phyloP scores from a whole-genome alignment of 1,140 invertebrate species.

The Riptortus pedestris region DNA sequence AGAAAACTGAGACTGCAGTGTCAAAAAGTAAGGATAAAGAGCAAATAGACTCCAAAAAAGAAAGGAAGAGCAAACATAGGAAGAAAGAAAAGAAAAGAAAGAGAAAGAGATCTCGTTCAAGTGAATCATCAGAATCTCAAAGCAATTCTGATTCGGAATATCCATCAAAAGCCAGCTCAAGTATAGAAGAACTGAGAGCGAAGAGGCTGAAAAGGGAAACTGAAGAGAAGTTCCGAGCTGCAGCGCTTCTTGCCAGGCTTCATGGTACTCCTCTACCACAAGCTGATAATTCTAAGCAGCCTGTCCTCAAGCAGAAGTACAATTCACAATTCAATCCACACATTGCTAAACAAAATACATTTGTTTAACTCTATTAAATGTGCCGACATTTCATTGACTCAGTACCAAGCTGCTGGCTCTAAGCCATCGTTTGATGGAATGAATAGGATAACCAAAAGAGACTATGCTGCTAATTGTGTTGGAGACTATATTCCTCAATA shows the following conservation, averaged over 20 bases:
- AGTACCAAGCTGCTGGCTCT: too few relatives aligned
- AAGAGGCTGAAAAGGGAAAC: constrained; percentile 69
- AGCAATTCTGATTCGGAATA: constrained; percentile 29
- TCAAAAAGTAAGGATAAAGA: constrained; percentile 38
- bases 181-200: constrained; percentile 63
- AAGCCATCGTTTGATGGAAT: too few relatives aligned
- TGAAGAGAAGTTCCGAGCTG: constrained; percentile 58
- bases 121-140: not conserved
- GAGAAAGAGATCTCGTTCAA: constrained; percentile 32
- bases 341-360: constrained; percentile 63
- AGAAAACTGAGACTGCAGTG: constrained; percentile 35
- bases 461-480: too few relatives aligned
- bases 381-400: too few relatives aligned
- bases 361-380: not conserved
- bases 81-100: constrained; percentile 35
- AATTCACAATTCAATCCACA: constrained; percentile 90
- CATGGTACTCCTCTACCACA: constrained; percentile 40
- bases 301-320: constrained; percentile 58
- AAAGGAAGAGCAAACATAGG: constrained; percentile 34
- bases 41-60: constrained; percentile 38
- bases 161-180: constrained; percentile 36
- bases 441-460: too few relatives aligned
- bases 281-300: constrained; percentile 31
- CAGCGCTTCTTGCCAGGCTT: constrained; percentile 55
- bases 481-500: too few relatives aligned